Evolutionary conservation across 1,140 invertebrate species (phyloP), one percentile per base, ranked within the genome.

Genomic region (Hylaeus anthracinus): DNA sequence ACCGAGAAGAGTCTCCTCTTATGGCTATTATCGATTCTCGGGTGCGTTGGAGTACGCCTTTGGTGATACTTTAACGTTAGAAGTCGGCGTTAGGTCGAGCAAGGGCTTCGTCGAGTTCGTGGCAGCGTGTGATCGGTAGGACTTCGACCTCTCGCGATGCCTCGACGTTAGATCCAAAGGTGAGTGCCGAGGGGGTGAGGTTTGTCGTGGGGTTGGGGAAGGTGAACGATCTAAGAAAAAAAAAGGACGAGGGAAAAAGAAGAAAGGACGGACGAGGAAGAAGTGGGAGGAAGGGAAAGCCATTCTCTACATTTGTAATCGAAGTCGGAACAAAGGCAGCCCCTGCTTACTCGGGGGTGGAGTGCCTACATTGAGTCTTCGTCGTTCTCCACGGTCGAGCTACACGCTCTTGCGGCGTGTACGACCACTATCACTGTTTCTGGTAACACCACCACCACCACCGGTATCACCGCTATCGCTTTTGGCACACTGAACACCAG

Each of bases 221-320:
- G 51, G 43, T 77, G 72, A 77, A 81, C 70, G 83, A 76, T 69
- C 63, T 69, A n/a, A 14, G 58, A 71, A 77, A 61, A 51, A 26
- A 53, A 65, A 45, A 81, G 69, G 61, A 65, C 63, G 64, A n/a
- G 56, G 56, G 43, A 63, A n/a, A 69, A 77, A 56, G 12, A 69
- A 66, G 64, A 48, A 80, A 60, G 43, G 39, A 3, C 14, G 26
- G 15, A 14, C 14, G 53, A 8, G n/a, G 39, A 51, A 60, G 53
- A 12, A 58, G 53, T 26, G 56, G 43, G 58, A 48, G n/a, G 39
- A n/a, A 37, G 58, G n/a, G 65, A 82, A 85, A 85, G 72, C 69
- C 81, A 86, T 85, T 87, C 83, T 87, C 84, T 81, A 87, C 88
- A 86, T 90, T 90, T 88, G 86, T 90, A 90, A 91, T 90, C 84